phyloP scores from a whole-genome alignment of 2,113 vertebrate species.

The Ptilonorhynchus violaceus region DNA sequence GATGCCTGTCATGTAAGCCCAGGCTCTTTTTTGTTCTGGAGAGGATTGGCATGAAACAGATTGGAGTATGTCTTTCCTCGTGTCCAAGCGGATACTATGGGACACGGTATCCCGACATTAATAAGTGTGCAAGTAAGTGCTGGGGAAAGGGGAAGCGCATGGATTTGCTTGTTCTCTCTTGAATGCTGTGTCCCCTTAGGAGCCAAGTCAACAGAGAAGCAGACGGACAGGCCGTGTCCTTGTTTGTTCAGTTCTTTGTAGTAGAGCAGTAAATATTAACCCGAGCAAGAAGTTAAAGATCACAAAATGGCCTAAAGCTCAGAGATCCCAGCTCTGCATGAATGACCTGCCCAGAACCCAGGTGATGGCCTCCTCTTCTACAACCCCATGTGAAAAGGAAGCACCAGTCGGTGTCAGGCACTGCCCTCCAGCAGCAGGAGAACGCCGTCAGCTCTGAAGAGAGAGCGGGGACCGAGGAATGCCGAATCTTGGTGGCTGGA shows the following conservation, averaged over 20 bases:
- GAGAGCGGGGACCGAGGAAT: accelerated
- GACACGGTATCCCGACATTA: slow-evolving; percentile 93
- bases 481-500: background rate
- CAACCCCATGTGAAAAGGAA: background rate
- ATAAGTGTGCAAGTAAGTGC: slow-evolving; percentile 95
- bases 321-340: background rate
- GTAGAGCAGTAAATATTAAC: background rate
- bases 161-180: background rate
- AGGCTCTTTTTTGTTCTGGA: slow-evolving; percentile 97
- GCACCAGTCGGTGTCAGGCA: accelerated
- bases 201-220: background rate
- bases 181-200: background rate
- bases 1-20: slow-evolving; percentile 96
- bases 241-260: background rate
- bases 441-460: accelerated
- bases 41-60: slow-evolving; percentile 97
- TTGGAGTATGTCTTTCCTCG: slow-evolving; percentile 93
- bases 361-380: background rate
- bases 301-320: background rate
- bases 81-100: slow-evolving; percentile 95
- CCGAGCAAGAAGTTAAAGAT: background rate
- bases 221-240: accelerated
- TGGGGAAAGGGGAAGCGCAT: background rate
- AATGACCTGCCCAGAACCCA: background rate
- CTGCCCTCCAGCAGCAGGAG: background rate